Evolutionary conservation across 2,888 invertebrate species (phyloP).

Genomic region (Ormyrus labotus): DNA sequence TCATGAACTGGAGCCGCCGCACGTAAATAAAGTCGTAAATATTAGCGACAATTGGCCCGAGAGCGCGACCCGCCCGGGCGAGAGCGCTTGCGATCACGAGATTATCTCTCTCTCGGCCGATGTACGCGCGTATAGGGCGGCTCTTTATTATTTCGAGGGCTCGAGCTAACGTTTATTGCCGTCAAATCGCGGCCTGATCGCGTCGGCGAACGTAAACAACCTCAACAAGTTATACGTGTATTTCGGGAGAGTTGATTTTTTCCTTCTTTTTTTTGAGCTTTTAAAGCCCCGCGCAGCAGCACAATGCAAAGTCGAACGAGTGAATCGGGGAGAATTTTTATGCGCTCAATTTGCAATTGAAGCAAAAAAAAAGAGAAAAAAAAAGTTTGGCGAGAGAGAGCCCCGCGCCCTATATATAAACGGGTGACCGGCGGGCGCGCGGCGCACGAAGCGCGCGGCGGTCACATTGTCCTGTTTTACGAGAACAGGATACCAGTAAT

Average conservation of each 20-base stretch:
- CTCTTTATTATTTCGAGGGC: no score
- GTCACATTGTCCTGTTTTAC: slow-evolving; percentile 39
- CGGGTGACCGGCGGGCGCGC: not conserved
- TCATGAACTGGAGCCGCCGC: not conserved
- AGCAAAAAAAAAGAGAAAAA: not conserved
- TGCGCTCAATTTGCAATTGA: slow-evolving; percentile 8
- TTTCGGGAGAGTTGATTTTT: no score
- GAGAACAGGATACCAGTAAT: slow-evolving; percentile 44
- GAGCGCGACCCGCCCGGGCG: not conserved
- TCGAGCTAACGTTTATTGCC: no score
- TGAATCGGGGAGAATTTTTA: not conserved
- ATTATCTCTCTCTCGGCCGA: slow-evolving; percentile 2
- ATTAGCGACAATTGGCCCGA: slow-evolving; percentile 10
- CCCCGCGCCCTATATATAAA: not conserved
- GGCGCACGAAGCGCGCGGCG: not conserved
- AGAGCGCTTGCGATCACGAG: not conserved
- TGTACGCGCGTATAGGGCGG: not conserved
- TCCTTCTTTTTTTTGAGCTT: no score
- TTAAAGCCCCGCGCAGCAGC: no score
- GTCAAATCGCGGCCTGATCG: no score
- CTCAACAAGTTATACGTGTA: no score
- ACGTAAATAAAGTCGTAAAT: slow-evolving; percentile 37
- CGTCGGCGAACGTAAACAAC: no score
- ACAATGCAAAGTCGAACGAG: not conserved
- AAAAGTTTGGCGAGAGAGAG: slow-evolving; percentile 2